Evolutionary conservation across 2,113 vertebrate species (phyloP), one percentile per base, ranked within the genome.

Genomic region (Edolisoma coerulescens): DNA sequence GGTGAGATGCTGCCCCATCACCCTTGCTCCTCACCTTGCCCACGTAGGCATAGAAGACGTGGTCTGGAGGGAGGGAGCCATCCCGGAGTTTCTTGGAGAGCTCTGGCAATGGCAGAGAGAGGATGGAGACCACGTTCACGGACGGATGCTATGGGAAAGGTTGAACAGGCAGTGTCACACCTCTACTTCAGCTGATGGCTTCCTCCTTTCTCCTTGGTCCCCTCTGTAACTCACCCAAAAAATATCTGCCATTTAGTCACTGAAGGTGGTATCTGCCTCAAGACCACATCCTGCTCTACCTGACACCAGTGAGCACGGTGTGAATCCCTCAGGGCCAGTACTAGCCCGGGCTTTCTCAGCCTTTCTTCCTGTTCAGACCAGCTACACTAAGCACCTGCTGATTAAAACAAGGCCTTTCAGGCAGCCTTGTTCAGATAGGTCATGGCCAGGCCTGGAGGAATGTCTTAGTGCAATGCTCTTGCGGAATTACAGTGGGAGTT

Each of bases 1-100:
- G 14, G 32, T 7, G 20, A 87, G 19, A 56, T 0, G 2, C 37
- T 83, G 77, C 26, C 74, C 26, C 1, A 0, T 17, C 2, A 1
- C 28, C 17, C 33, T 28, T 41, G 33, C 67, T 77, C 37, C 96
- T 97, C 75, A 99, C 99, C 98, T 99, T 98, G 90, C 98, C 96
- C 97, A 99, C 90, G 9, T 98, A 99, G 42, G 98, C 75, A 33
- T 98, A 97, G 59, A 99, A 97, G 79, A 98, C 98, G 0, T 98
- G 97, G 15, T 98, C 97, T 0, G 93, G 98, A 75, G 69, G 96
- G 57, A 99, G 94, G 9, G 88, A 97, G 32, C 97, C 98, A 11
- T 98, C 94, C 24, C 67, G 92, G 44, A 99, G 97, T 27, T 95
- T 90, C 74, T 83, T 87, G 56, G 93, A 96, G 87, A 99, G 87